Percentiles rank a stretch among this genome's conserved stretches.
Conservation (phyloP, 2,797 vertebrate genomes). For the Hemibagrus guttatus region DNA sequence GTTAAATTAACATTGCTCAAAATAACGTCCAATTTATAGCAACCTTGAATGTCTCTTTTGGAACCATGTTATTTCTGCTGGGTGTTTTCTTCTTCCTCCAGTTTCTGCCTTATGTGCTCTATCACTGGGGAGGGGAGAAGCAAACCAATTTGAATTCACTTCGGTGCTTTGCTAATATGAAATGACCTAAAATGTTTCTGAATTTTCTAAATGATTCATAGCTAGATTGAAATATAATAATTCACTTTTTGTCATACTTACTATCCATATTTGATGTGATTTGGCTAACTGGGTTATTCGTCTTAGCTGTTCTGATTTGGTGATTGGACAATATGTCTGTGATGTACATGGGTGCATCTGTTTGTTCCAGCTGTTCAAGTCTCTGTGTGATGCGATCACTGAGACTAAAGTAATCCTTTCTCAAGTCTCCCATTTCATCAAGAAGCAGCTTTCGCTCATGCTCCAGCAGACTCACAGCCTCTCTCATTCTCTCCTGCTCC, state of each 20-base stretch:
- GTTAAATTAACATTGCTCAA: neutral
- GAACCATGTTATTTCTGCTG: neutral
- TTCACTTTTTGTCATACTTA: neutral
- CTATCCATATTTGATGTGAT: constrained; percentile 13
- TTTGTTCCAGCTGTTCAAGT: constrained; percentile 41
- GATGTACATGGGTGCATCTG: constrained; percentile 45
- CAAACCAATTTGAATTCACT: neutral
- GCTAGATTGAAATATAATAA: neutral
- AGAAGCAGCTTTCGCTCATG: constrained; percentile 52
- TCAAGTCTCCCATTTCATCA: constrained; percentile 54
- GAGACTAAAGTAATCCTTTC: constrained; percentile 57
- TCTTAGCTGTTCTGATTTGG: constrained; percentile 6
- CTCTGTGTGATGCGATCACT: constrained; percentile 60
- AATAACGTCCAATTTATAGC: neutral
- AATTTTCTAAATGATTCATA: neutral
- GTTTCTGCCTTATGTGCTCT: constrained; percentile 51
- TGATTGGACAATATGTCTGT: constrained; percentile 37
- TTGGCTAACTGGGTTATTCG: neutral
- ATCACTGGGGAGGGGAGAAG: constrained; percentile 42
- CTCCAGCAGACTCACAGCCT: constrained; percentile 42
- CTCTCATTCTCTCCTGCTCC: constrained; percentile 49
- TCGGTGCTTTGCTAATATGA: neutral
- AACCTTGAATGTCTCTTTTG: neutral
- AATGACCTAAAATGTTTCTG: neutral
- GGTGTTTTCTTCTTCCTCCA: constrained; percentile 46